Evolutionary conservation across 2,113 vertebrate species (phyloP).

Genomic region (Corythornis cristatus): DNA sequence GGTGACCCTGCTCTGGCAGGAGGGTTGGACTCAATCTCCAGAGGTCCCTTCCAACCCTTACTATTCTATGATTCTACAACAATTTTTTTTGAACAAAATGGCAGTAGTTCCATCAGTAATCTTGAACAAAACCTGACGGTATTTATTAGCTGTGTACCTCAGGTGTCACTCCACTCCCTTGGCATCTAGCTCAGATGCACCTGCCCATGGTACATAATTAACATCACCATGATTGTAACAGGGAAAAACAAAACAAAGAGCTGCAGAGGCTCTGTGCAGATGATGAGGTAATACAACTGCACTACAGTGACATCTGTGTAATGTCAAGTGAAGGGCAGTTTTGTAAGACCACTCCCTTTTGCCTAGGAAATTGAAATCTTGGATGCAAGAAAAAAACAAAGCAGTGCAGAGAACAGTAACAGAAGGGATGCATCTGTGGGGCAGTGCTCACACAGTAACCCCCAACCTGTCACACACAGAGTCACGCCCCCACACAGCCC

Average conservation of each 20-base stretch:
- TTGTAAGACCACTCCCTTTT: neutral
- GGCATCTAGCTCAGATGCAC: neutral
- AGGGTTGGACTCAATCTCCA: too few species aligned
- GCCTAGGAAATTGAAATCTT: neutral
- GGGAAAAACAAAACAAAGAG: neutral
- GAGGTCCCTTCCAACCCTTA: too few species aligned
- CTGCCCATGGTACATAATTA: neutral
- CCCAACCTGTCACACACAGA: neutral
- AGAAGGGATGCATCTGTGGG: neutral
- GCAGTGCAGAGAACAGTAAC: neutral
- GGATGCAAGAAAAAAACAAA: neutral
- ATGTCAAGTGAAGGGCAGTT: neutral
- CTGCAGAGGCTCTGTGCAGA: neutral
- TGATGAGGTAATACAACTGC: neutral
- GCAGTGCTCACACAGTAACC: neutral
- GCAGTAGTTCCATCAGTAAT: neutral
- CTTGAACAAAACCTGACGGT: fast-evolving
- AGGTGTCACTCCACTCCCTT: neutral
- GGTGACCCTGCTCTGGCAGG: too few species aligned
- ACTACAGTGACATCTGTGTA: neutral
- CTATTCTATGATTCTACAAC: too few species aligned
- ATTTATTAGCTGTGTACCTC: neutral
- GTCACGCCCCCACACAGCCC: fast-evolving
- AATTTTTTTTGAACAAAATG: neutral
- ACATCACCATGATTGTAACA: neutral